Base-by-base conservation (phyloP, 2,113 vertebrate species). In the Colinus virginianus region DNA sequence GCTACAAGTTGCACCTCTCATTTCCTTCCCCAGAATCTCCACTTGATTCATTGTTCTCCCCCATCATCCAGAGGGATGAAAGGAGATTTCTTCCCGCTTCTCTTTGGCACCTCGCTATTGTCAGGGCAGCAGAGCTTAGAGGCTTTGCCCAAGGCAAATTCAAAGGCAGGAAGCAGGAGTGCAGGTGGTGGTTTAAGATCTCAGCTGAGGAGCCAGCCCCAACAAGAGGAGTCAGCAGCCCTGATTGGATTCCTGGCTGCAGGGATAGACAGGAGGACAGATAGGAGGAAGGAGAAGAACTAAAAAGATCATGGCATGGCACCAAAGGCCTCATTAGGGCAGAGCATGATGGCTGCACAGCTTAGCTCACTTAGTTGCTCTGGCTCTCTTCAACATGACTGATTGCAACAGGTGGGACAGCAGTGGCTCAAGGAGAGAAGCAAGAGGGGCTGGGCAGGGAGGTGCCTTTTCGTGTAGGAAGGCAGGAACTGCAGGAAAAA, bases 401-500 rank as follows among this genome's bases (percentile, higher is more conserved):
- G 7, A 23, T 30, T 72, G 28, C 6, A 78, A 74, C 61, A 43
- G 32, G n/a, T 61, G 56, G 70, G 68, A 63, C 18, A 90, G n/a
- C 30, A 83, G 71, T 87, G 87, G 45, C 22, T 46, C 12, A 79
- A 22, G 12, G 53, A 82, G 38, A 58, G 45, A 78, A 42, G 63
- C 67, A 93, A 56, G 40, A 66, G 23, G 9, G 10, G 25, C 42
- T 92, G 64, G 25, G 22, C 25, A 67, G 78, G 59, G 67, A 89
- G n/a, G 46, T 76, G 20, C 25, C 42, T 12, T 70, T 87, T 6
- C 2, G 59, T 70, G 42, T 16, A 59, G 64, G 63, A 85, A 87
- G 46, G 40, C 87, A 93, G 30, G 78, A 95, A 79, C 61, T 70
- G 64, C 78, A 94, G 71, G 81, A 93, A 80, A 43, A 56, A 22